A percentile compares a stretch with the other conserved stretches of the same genome.
These are phyloP conservation scores for Aphodius sticticus DNA, from an alignment of 2,888 invertebrate genomes.

Conservation along the genomic window DNA sequence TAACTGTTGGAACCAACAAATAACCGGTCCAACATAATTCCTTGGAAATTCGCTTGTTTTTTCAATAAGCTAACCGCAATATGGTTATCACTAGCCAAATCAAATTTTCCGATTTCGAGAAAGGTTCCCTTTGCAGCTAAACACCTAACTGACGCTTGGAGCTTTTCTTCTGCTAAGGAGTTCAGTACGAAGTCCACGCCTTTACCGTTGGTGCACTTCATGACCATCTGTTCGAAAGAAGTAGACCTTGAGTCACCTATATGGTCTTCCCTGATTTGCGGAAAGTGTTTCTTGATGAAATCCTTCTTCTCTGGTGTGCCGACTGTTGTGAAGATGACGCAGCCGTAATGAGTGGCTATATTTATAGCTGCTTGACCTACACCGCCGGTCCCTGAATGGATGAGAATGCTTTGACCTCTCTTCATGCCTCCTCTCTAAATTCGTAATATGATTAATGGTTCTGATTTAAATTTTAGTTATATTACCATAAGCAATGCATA, in stretches of 20 bases:
- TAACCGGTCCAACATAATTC: conserved; percentile 73
- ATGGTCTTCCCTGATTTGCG: conserved; percentile 67
- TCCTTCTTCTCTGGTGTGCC: conserved; percentile 84
- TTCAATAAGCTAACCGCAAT: conserved; percentile 65
- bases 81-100: conserved; percentile 72
- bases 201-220: conserved; percentile 80
- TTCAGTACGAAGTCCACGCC: conserved; percentile 93
- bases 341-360: conserved; percentile 70
- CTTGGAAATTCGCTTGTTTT: conserved; percentile 69
- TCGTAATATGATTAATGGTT: neutral
- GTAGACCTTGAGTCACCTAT: conserved; percentile 89
- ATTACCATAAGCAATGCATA: conserved; percentile 66
- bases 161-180: conserved; percentile 89
- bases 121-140: conserved; percentile 71
- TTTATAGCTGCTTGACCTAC: conserved; percentile 81
- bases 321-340: conserved; percentile 76
- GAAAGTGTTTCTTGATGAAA: conserved; percentile 84
- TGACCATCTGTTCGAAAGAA: conserved; percentile 86
- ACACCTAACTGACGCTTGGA: conserved; percentile 73
- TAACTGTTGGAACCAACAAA: conserved; percentile 10
- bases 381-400: conserved; percentile 73
- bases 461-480: conserved; percentile 78
- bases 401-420: conserved; percentile 59
- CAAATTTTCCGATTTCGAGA: conserved; percentile 86
- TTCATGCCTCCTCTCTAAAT: conserved; percentile 10